Percentiles rank a stretch among this genome's conserved stretches.
phyloP scores from a whole-genome alignment of 2,797 vertebrate species.

The Periparus ater region DNA sequence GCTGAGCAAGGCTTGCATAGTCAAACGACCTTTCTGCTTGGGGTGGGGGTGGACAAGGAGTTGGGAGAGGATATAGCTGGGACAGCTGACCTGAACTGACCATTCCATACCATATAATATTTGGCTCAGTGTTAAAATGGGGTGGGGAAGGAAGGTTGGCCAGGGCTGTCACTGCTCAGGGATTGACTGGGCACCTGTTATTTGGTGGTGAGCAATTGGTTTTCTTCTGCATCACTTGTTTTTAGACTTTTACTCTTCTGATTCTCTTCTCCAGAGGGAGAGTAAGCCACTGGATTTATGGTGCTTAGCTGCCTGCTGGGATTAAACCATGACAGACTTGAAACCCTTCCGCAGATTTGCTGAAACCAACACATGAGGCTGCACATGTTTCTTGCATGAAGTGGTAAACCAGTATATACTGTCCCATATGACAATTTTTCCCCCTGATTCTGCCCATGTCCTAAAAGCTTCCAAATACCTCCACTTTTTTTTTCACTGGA shows the following conservation, averaged over 20 bases:
- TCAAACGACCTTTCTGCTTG: neutral
- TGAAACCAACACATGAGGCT: neutral
- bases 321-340: neutral
- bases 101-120: no score
- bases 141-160: neutral
- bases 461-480: neutral
- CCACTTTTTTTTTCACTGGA: neutral
- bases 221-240: neutral
- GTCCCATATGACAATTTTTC: neutral
- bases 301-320: neutral
- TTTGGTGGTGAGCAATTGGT: accelerated
- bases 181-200: neutral
- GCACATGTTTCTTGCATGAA: neutral
- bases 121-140: neutral
- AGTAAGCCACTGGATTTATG: neutral
- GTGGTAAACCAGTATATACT: neutral
- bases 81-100: neutral
- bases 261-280: neutral
- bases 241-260: neutral
- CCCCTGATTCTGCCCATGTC: neutral
- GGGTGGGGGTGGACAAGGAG: neutral
- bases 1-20: neutral
- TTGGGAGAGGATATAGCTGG: neutral
- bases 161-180: neutral
- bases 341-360: neutral